Evolutionary conservation across 2,113 vertebrate genomes (phyloP).

Genomic region (Megalops atlanticus): DNA sequence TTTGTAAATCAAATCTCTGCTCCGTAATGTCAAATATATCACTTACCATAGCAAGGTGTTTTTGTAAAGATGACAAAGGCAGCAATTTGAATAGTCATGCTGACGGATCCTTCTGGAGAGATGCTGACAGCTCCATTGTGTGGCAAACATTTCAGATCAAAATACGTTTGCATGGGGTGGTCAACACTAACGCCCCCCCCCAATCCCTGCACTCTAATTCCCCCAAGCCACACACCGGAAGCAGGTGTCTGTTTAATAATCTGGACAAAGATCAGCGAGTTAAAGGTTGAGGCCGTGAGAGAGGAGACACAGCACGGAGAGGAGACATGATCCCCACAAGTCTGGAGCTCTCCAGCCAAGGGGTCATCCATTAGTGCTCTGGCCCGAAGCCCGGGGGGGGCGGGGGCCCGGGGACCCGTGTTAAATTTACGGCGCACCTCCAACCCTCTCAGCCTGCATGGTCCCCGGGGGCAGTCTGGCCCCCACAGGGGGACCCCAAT

Average conservation of each 20-base stretch:
- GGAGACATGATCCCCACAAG: conserved; percentile 98
- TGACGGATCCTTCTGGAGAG: background rate
- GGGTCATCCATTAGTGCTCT: conserved; percentile 99
- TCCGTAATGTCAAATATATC: background rate
- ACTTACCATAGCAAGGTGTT: background rate
- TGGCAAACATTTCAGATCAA: background rate
- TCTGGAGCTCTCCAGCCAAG: conserved; percentile 88
- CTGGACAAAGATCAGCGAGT: conserved; percentile 98
- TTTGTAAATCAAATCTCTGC: background rate
- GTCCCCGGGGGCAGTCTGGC: conserved; percentile 79
- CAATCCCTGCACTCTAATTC: background rate
- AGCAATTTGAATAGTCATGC: no score
- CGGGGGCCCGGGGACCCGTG: conserved; percentile 68
- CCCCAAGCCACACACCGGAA: conserved; percentile 74
- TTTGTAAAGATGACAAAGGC: no score
- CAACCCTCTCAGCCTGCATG: conserved; percentile 91
- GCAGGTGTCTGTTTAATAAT: conserved; percentile 98
- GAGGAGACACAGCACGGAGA: conserved; percentile 85
- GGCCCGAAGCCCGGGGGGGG: conserved; percentile 76
- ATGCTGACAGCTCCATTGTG: background rate
- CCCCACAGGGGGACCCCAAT: conserved; percentile 73
- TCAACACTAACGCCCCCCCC: background rate
- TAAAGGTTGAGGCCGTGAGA: conserved; percentile 88
- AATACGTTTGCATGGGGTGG: background rate
- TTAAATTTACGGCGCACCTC: conserved; percentile 95